Evolutionary conservation across 2,113 vertebrate species (phyloP).

Genomic region (Lanius ludovicianus): DNA sequence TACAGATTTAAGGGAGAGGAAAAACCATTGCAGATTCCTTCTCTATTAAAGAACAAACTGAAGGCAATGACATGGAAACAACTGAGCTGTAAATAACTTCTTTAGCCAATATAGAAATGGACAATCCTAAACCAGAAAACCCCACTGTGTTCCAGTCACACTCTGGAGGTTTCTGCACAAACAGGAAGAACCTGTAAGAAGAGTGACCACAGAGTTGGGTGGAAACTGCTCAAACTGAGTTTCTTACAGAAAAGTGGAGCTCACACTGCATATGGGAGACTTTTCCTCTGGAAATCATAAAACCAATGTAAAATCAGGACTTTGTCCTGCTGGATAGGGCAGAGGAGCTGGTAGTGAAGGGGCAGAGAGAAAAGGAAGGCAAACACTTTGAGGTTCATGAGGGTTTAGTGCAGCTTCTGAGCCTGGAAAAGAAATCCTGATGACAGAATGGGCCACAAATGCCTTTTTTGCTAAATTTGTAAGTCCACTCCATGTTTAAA

Average conservation of each 20-base stretch:
- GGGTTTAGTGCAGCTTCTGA: neutral
- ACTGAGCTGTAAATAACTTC: neutral
- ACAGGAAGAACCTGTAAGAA: neutral
- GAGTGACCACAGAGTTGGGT: neutral
- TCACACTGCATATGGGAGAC: accelerated
- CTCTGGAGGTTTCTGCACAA: neutral
- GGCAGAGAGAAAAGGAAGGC: neutral
- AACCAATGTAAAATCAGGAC: neutral
- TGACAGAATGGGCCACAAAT: neutral
- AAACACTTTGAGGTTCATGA: neutral
- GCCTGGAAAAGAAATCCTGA: neutral
- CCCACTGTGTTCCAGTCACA: neutral
- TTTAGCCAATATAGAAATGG: neutral
- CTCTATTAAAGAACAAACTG: neutral
- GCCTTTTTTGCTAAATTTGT: neutral
- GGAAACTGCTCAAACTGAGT: neutral
- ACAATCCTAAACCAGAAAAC: neutral
- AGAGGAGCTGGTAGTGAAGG: neutral
- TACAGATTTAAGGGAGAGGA: constrained; percentile 1
- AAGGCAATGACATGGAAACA: neutral
- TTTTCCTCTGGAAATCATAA: neutral
- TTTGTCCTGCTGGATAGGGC: neutral
- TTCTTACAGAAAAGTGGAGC: neutral
- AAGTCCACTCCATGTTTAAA: neutral
- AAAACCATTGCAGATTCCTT: neutral